These are phyloP conservation scores for Parazoanthus atlanticus DNA, from an alignment of 92 coral and sea anemone genomes.

Conservation along the genomic window DNA sequence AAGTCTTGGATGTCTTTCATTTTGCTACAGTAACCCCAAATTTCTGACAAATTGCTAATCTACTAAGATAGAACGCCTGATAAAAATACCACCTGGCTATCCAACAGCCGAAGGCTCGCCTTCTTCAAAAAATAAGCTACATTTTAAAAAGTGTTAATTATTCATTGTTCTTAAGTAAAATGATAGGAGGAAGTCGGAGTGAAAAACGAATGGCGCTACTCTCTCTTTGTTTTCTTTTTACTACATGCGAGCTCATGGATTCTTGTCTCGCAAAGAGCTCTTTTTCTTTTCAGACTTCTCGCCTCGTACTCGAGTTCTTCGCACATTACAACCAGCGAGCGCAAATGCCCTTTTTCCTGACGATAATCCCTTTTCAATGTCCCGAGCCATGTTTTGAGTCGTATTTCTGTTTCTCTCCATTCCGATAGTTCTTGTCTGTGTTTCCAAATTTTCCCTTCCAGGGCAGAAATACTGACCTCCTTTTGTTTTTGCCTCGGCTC, in stretches of 20 bases:
- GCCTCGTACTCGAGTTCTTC: background rate
- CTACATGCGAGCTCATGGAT: background rate
- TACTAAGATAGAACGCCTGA: no score
- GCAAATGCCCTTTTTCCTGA: background rate
- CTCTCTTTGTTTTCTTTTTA: background rate
- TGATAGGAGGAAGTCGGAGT: no score
- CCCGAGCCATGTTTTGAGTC: background rate
- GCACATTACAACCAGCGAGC: background rate
- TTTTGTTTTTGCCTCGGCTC: background rate
- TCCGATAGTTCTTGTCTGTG: background rate
- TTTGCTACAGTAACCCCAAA: no score
- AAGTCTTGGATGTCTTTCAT: no score
- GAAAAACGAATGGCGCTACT: background rate
- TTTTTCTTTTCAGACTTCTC: slow-evolving; percentile 1
- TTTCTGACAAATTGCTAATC: no score
- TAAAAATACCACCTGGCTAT: no score
- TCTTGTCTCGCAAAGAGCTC: background rate
- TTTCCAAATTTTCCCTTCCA: background rate
- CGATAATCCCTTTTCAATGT: background rate
- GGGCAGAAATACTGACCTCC: background rate
- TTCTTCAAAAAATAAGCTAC: no score
- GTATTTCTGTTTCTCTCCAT: slow-evolving; percentile 2
- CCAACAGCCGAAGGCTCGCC: no score
- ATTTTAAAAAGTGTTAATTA: no score
- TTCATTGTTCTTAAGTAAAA: no score